Conservation (phyloP, 2,888 invertebrate genomes). For the Nomada ferruginata region DNA sequence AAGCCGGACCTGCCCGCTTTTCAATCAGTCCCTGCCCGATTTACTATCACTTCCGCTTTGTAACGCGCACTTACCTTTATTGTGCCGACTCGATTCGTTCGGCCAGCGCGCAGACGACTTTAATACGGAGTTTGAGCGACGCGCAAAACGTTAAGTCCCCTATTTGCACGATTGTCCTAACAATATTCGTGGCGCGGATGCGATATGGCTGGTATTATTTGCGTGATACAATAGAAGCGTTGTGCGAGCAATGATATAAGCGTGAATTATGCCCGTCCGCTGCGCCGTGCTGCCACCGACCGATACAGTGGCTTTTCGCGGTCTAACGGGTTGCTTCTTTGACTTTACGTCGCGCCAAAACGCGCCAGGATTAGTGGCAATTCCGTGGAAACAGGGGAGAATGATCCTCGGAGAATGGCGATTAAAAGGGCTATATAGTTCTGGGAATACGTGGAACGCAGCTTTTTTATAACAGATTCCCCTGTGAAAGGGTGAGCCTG, state of each 20-base stretch:
- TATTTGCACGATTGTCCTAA: conserved; percentile 63
- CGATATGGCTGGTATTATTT: conserved; percentile 60
- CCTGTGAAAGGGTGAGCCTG: background rate
- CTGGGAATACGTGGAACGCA: background rate
- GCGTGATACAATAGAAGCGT: conserved; percentile 52
- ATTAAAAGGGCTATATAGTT: conserved; percentile 1
- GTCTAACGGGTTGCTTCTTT: conserved; percentile 49
- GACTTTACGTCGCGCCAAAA: conserved; percentile 27
- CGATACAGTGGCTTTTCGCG: conserved; percentile 58
- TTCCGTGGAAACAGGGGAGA: background rate
- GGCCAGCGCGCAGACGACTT: conserved; percentile 15
- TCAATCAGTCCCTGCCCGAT: background rate
- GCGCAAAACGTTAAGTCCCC: conserved; percentile 71
- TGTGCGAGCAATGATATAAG: conserved; percentile 58
- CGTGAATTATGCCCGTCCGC: conserved; percentile 59
- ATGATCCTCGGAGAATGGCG: background rate
- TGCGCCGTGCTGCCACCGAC: conserved; percentile 40
- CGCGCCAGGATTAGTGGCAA: conserved; percentile 28
- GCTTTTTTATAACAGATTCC: background rate
- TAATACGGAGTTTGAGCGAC: conserved; percentile 56
- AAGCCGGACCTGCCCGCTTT: background rate
- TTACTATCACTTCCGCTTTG: background rate
- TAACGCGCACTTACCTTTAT: conserved; percentile 30
- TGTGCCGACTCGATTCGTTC: background rate
- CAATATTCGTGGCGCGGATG: conserved; percentile 62